phyloP scores from a whole-genome alignment of 1,140 invertebrate genomes.

The Bathynomus jamesi region DNA sequence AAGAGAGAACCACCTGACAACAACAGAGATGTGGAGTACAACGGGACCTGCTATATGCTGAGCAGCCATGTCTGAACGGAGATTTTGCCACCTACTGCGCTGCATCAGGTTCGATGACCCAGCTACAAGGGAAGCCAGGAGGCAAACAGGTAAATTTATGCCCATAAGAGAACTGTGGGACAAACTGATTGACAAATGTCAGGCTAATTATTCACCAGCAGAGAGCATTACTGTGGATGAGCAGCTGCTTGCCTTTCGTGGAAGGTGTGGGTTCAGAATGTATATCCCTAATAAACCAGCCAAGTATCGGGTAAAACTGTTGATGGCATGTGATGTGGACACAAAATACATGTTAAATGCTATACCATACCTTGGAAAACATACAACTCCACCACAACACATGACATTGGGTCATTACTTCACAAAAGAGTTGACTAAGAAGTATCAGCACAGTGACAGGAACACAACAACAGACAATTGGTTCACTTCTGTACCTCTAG shows the following conservation, averaged over 20 bases:
- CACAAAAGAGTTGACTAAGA: background rate
- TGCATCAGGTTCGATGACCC: slow-evolving; percentile 38
- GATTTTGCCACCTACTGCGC: slow-evolving; percentile 10
- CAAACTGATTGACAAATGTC: slow-evolving; percentile 18
- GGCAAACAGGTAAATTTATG: slow-evolving; percentile 33
- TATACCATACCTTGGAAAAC: background rate
- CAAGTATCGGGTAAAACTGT: background rate
- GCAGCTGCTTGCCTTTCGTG: slow-evolving; percentile 18
- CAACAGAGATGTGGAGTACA: slow-evolving; percentile 9
- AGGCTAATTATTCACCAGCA: slow-evolving; percentile 2
- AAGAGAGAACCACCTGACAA: slow-evolving; percentile 9
- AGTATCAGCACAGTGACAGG: background rate
- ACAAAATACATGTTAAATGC: slow-evolving; percentile 1
- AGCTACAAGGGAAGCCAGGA: slow-evolving; percentile 21
- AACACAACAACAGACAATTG: slow-evolving; percentile 9
- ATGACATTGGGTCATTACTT: background rate
- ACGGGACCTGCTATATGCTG: slow-evolving; percentile 7
- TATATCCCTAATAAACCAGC: slow-evolving; percentile 15
- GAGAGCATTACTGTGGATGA: slow-evolving; percentile 19
- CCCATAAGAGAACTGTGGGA: slow-evolving; percentile 37
- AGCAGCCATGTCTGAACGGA: slow-evolving; percentile 14
- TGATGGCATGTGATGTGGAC: background rate
- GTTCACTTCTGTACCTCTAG: slow-evolving; percentile 7
- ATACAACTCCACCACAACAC: background rate
- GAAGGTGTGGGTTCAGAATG: slow-evolving; percentile 16